phyloP scores from a whole-genome alignment of 2,113 vertebrate species.

The Diadophis punctatus region DNA sequence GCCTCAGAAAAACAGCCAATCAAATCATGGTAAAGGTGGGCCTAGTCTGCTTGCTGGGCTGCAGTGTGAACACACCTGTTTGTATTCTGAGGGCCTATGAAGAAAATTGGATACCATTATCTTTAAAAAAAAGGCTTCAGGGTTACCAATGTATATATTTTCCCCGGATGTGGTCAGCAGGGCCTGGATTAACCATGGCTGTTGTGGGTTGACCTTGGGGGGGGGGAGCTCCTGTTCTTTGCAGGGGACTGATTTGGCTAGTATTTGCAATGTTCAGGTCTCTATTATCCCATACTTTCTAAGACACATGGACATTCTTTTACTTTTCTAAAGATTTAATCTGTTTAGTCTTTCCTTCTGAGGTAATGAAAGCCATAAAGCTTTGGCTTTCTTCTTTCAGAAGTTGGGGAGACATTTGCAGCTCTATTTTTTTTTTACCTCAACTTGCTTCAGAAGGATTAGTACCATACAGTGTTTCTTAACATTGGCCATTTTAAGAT shows the following conservation, averaged over 20 bases:
- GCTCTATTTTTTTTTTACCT: too few species aligned
- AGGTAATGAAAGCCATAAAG: neutral
- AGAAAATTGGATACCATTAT: neutral
- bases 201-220: neutral
- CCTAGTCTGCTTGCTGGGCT: neutral
- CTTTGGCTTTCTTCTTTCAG: neutral
- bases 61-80: too few species aligned
- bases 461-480: neutral
- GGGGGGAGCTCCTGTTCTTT: neutral
- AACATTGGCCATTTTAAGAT: neutral
- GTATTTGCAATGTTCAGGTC: neutral
- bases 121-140: neutral
- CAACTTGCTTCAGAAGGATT: neutral
- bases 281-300: neutral
- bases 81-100: neutral
- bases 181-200: neutral
- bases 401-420: neutral
- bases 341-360: neutral
- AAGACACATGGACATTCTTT: neutral
- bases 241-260: neutral
- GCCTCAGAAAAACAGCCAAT: neutral
- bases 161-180: neutral
- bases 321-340: neutral
- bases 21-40: neutral
- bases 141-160: neutral